These are phyloP conservation scores for Drosophila nigrodunni DNA, from an alignment of 1,140 invertebrate species.

Conservation along the genomic window DNA sequence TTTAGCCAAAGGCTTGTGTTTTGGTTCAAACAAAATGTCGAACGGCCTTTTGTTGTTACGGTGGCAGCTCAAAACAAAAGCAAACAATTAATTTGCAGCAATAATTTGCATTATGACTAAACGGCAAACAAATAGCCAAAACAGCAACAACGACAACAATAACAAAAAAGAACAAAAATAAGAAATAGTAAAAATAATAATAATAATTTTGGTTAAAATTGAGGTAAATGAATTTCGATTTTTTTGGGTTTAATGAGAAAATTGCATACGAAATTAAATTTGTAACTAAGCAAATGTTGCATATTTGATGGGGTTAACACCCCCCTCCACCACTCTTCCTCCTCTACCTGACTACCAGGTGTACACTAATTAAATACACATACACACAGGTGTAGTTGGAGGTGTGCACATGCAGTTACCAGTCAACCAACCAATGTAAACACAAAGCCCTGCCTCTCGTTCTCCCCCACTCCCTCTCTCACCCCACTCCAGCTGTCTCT, in stretches of 20 bases:
- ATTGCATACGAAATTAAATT: constrained; percentile 72
- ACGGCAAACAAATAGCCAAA: constrained; percentile 3
- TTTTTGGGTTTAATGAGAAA: constrained; percentile 36
- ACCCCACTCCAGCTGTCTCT: neutral
- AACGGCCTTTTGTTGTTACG: constrained; percentile 5
- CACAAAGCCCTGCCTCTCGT: constrained; percentile 51
- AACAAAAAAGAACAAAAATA: constrained; percentile 13
- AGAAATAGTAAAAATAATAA: neutral
- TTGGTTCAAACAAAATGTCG: neutral
- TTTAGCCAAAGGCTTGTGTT: constrained; percentile 17
- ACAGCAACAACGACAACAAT: constrained; percentile 4
- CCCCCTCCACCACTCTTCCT: no score
- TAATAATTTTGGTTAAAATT: neutral
- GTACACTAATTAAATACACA: constrained; percentile 75
- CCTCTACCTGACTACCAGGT: constrained; percentile 35
- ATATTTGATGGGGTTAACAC: constrained; percentile 70
- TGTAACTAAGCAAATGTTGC: constrained; percentile 79
- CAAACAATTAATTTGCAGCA: constrained; percentile 55
- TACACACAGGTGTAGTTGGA: constrained; percentile 31
- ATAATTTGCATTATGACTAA: constrained; percentile 26
- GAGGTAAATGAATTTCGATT: constrained; percentile 1
- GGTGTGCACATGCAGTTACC: constrained; percentile 42
- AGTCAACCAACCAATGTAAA: constrained; percentile 58
- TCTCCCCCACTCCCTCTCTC: neutral
- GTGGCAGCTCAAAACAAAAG: constrained; percentile 10